Evolutionary conservation across 2,113 vertebrate species (phyloP), one percentile per base, ranked within the genome.

Genomic region (Mugil cephalus): DNA sequence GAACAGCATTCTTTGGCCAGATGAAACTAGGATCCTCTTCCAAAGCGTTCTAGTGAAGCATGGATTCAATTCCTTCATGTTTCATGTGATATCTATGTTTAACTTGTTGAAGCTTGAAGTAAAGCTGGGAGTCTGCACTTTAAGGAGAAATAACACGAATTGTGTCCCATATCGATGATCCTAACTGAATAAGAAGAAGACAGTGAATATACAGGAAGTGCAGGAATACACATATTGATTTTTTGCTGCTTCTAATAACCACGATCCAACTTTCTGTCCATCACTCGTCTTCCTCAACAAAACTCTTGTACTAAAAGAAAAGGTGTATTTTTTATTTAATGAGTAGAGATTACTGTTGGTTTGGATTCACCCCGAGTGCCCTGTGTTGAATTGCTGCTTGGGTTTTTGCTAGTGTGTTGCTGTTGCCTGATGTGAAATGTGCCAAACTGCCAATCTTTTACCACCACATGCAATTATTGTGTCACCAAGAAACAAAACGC

Each of bases 331-430:
- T 13, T 39, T 69, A 6, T 7, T 7, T 36, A 13, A 12, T 53
- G 10, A 46, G 51, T 24, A 68, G 40, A 55, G n/a, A 15, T 17
- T 14, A 15, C n/a, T 54, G 38, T 53, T 13, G 34, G 21, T 65
- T 65, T 40, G 19, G 24, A 40, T 47, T 19, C 61, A 62, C 48
- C 18, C 39, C 47, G 21, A 17, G 43, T 51, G 46, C 34, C 15
- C 18, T 46, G 12, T 46, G 17, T 21, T 56, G 40, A 42, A 47
- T 6, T 68, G 64, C n/a, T n/a, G n/a, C n/a, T n/a, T n/a, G n/a
- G n/a, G n/a, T n/a, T 52, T 53, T 67, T 52, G 54, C 55, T 61
- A 48, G 39, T 34, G 15, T 43, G 55, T 71, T 36, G 0, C 24
- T 45, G 11, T 35, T 62, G 34, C 18, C 21, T 24, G 73, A 54